phyloP scores from a whole-genome alignment of 2,113 vertebrate species.

The Halcyon malimbica region DNA sequence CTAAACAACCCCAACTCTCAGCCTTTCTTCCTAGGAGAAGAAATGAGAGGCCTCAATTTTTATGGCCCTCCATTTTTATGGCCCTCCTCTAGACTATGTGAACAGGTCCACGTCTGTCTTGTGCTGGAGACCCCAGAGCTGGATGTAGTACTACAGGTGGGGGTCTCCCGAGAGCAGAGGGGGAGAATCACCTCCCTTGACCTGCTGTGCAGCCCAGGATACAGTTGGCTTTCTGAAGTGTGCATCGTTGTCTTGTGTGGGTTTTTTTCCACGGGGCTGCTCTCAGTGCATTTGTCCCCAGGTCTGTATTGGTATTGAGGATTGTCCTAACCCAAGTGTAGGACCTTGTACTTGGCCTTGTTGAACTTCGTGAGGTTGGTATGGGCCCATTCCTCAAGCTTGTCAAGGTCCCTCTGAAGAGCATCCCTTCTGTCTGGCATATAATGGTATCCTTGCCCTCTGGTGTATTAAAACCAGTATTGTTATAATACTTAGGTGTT shows the following conservation, averaged over 20 bases:
- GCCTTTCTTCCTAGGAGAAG: background rate
- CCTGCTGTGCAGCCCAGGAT: background rate
- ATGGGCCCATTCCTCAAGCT: background rate
- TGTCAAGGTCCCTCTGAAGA: background rate
- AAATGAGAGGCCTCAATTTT: background rate
- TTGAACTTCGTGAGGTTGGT: background rate
- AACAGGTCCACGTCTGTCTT: background rate
- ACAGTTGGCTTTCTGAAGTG: background rate
- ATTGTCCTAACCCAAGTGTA: background rate
- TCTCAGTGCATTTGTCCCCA: background rate
- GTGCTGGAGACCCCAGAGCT: background rate
- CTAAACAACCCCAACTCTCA: background rate
- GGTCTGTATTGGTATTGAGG: background rate
- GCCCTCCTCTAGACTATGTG: background rate
- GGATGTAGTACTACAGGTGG: background rate
- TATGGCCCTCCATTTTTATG: background rate
- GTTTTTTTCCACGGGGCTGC: background rate
- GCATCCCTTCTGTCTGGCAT: background rate
- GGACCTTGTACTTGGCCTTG: background rate
- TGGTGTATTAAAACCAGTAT: background rate
- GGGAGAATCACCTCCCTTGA: fast-evolving
- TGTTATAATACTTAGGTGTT: background rate
- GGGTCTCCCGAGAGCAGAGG: background rate
- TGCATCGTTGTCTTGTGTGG: fast-evolving
- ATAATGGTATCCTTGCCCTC: background rate